Evolutionary conservation across 2,797 vertebrate species (phyloP), one percentile per base, ranked within the genome.

Genomic region (Bradypodion pumilum): DNA sequence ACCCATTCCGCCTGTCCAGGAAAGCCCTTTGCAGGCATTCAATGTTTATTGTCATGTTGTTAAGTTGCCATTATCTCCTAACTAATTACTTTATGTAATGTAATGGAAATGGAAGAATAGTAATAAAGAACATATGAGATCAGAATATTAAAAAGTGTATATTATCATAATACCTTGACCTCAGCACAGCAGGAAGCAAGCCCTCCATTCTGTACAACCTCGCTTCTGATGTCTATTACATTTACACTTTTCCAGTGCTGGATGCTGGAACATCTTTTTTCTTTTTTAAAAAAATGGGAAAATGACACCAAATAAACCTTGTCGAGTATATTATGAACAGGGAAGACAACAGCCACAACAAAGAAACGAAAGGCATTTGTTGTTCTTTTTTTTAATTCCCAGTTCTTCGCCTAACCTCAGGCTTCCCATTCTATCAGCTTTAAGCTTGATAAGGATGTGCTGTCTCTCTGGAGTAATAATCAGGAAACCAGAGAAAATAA

Each of bases 401-500:
- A 86, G 40, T 88, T 85, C 72, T 87, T 89, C 9, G 1, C 52
- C 37, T 87, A 89, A 86, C 86, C 42, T 73, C 86, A 89, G 78
- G 85, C 49, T 5, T 83, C 73, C 74, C 82, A 79, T 83, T 88
- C 66, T 85, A 90, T 89, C 83, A 87, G 66, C 88, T 90, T 81
- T 81, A 81, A 89, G 73, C 63, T 44, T 81, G 77, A 91, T 91
- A 92, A 91, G 91, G 85, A 88, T 89, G 88, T 84, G 74, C 78
- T 87, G 35, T 90, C 65, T 84, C 65, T 84, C 60, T 89, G 35
- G 37, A 87, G 84, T 56, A 90, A 90, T 89, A 86, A 90, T 84
- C 79, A 86, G 82, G 25, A 90, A 85, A 81, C 63, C 74, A 60
- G 87, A 49, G 70, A 0, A 7, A 85, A 78, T 65, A 77, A 90